Conservation (phyloP, 2,797 vertebrate genomes). For the Chrysocyon brachyurus region DNA sequence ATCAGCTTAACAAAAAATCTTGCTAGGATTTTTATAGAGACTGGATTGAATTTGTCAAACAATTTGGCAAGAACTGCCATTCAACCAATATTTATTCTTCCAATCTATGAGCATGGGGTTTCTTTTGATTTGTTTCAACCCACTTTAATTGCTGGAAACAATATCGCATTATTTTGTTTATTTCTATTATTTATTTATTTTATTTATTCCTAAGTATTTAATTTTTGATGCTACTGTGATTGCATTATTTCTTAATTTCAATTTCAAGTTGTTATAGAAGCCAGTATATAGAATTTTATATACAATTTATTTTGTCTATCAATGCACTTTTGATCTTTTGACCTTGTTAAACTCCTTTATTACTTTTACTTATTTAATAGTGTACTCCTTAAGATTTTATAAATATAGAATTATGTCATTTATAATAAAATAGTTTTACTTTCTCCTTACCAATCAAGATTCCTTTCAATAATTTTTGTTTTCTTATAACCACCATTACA, state of each 20-base stretch:
- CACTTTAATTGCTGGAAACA: not conserved
- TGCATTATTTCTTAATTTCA: not conserved
- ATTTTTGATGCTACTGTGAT: not conserved
- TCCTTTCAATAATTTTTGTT: not conserved
- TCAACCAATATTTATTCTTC: not conserved
- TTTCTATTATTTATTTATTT: not conserved
- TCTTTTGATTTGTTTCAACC: not conserved
- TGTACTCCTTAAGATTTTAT: not conserved
- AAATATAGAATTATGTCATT: not conserved
- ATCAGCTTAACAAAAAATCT: not conserved
- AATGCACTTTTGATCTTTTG: not conserved
- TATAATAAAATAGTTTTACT: not conserved
- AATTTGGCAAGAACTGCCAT: not conserved
- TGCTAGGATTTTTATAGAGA: not conserved
- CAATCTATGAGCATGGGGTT: not conserved
- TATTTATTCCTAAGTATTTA: not conserved
- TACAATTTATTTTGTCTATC: not conserved
- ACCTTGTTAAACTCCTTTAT: not conserved
- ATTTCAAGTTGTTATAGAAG: not conserved
- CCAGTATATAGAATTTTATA: not conserved
- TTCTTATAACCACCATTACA: not conserved
- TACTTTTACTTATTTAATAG: not conserved
- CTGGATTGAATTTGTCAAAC: not conserved
- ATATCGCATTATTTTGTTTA: not conserved
- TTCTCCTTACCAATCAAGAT: not conserved